Evolutionary conservation across 2,113 vertebrate genomes (phyloP), one percentile per base, ranked within the genome.

Genomic region (Antennarius striatus): DNA sequence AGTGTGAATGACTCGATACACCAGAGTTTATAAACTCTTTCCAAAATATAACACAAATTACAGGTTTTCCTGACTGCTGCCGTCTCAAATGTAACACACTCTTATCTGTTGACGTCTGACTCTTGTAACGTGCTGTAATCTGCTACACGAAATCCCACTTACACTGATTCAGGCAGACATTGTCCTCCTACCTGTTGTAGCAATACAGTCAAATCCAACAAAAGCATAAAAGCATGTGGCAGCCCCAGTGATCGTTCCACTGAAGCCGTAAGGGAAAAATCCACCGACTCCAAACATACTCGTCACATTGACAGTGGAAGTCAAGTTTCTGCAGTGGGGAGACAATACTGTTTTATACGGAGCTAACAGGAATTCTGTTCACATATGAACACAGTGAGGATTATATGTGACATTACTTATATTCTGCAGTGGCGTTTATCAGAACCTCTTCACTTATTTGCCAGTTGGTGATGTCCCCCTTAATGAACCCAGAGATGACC

Each of bases 171-270:
- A 36, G 32, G 32, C 32, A 43, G 16, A 48, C 3, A 0, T 16
- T 2, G 3, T 54, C 16, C 14, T 78, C 56, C 66, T 45, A 95
- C 95, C 93, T 55, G 85, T 94, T 15, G 94, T 95, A 9, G 94
- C 93, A 0, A 96, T 95, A 83, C 95, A 96, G 84, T 95, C 95
- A 79, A 97, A 96, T 4, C 95, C 95, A 81, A 95, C 93, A 76
- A 96, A 96, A 10, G 94, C 95, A 67, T 95, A 97, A 85, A 96
- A 97, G 70, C 95, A 96, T 1, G 92, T 86, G 8, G 95, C 94
- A 52, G 95, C 95, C 77, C 95, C 95, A 4, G 93, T 89, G 79
- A 96, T 42, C 0, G 93, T 96, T 39, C 95, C 95, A 32, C 73
- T 79, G 14, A 95, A 81, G 32, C 94, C 93, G 13, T 92, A 95